Evolutionary conservation across 2,113 vertebrate species (phyloP), one percentile per base, ranked within the genome.

Genomic region (Copsychus sechellarum): DNA sequence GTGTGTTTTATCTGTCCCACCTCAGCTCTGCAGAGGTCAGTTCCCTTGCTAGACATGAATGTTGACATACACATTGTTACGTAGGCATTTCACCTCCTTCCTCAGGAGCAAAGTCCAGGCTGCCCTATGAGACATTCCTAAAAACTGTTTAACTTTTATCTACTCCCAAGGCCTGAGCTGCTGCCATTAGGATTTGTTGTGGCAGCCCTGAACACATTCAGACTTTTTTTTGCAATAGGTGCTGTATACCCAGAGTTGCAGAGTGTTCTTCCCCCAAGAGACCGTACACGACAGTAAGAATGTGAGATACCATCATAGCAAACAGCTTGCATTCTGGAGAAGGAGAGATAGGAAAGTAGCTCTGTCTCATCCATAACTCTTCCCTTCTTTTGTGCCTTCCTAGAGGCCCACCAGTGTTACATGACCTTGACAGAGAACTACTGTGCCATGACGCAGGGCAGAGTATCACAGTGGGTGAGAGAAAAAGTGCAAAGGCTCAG

Each of bases 81-180:
- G 1, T 28, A 85, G 47, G 23, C 12, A 31, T 70, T 88, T 90
- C 69, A 88, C 34, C 58, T 85, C 45, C 62, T 64, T 85, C 36
- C 81, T 83, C 56, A 31, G 78, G 86, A 93, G 16, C 88, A 71
- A 96, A 97, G 96, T 96, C 64, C 96, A 64, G 84, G 18, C 47
- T 69, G 50, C 38, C 20, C 36, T 62, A 33, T 8, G 47, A 86
- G 51, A 28, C 58, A 23, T 91, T 82, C 33, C 86, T 64, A 81
- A 84, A 91, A 95, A 43, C 73, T 73, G 14, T 79, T 94, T 84
- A 91, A 81, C 34, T 70, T 82, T 77, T 70, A 73, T 13, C 33
- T 24, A 8, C 16, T 50, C n/a, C 19, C n/a, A 64, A 81, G 43
- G 48, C 53, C 56, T 73, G 45, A 62, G 26, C 50, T 77, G 58